Base-by-base conservation (phyloP, 2,113 vertebrate genomes). In the Pelecanus crispus region DNA sequence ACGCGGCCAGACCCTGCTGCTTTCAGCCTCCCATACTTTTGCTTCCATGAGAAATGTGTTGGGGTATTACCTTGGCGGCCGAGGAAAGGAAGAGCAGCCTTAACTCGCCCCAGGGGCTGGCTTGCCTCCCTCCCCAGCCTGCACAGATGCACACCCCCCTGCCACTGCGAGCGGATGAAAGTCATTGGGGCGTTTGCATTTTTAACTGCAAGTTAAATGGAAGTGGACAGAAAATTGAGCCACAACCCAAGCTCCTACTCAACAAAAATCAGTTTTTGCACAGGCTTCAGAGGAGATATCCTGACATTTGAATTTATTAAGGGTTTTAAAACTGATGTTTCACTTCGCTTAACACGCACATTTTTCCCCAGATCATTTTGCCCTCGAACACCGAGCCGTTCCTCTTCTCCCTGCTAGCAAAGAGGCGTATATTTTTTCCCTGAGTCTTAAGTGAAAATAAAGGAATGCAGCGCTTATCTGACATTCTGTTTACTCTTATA, bases 401-500 rank as follows among this genome's bases (percentile, higher is more conserved):
- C 34, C 47, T 91, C 68, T 66, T 66, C 71, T 90, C 61, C 34
- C 52, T 82, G 8, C 36, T 81, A 91, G 47, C 31, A 75, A 44
- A 84, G 13, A 73, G 22, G 31, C 58, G 25, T 28, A 20, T 62
- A 61, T 66, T 77, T 88, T 66, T 87, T n/a, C 47, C 55, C 14
- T 15, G n/a, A 84, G 42, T 67, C 55, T 85, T 85, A 81, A 92
- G 58, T 40, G 26, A 94, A 97, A 91, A 92, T 86, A 96, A 90
- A 94, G 81, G 77, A 95, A 97, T 94, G 88, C 84, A 83, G 59
- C 63, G 56, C 78, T 96, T 94, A 96, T 94, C 92, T 95, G 87
- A 95, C 77, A 77, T 77, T 94, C 78, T 97, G 80, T 91, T 97
- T 95, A 95, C 83, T 94, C 56, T 63, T 83, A 88, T 34, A 80